A percentile compares a stretch with the other conserved stretches of the same genome.
These are phyloP conservation scores for Dendrolimus pini DNA, from an alignment of 2,888 invertebrate species.

Conservation along the genomic window DNA sequence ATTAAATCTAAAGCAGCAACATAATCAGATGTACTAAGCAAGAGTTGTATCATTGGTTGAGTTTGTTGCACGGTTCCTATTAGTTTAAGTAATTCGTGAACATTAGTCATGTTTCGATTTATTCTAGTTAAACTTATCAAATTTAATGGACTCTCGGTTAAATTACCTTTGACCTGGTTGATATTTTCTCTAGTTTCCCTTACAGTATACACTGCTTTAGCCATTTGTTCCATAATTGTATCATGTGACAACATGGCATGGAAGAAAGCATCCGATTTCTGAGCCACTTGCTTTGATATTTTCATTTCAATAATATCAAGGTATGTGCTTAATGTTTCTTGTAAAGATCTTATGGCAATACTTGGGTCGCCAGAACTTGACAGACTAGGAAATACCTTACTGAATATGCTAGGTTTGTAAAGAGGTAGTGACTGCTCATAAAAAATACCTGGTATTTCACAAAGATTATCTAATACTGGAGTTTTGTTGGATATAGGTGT, in stretches of 20 bases:
- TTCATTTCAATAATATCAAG: slow-evolving; percentile 96
- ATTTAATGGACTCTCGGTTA: slow-evolving; percentile 88
- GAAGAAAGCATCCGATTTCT: slow-evolving; percentile 97
- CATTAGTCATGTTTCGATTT: slow-evolving; percentile 79
- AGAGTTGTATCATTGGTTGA: slow-evolving; percentile 96
- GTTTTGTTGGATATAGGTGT: slow-evolving; percentile 56
- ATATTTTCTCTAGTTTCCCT: slow-evolving; percentile 85
- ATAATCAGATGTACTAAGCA: slow-evolving; percentile 96
- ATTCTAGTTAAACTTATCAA: slow-evolving; percentile 83
- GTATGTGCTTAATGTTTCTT: slow-evolving; percentile 95
- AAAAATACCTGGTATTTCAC: slow-evolving; percentile 90
- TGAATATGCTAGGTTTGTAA: slow-evolving; percentile 87
- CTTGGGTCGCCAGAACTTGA: slow-evolving; percentile 72
- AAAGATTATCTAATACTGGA: slow-evolving; percentile 70
- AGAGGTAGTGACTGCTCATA: slow-evolving; percentile 87
- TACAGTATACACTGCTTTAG: slow-evolving; percentile 86
- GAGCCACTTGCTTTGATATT: slow-evolving; percentile 94
- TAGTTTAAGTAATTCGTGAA: slow-evolving; percentile 87
- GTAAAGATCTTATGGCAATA: slow-evolving; percentile 83
- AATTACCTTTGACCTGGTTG: slow-evolving; percentile 83
- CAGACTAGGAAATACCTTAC: slow-evolving; percentile 87
- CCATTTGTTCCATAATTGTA: slow-evolving; percentile 96
- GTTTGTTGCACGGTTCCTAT: slow-evolving; percentile 98
- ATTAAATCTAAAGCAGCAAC: slow-evolving; percentile 98
- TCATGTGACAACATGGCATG: slow-evolving; percentile 99